A percentile compares a stretch with the other conserved stretches of the same genome.
Evolutionary conservation across 2,797 vertebrate species (phyloP).

Genomic region (Sardinella longiceps): DNA sequence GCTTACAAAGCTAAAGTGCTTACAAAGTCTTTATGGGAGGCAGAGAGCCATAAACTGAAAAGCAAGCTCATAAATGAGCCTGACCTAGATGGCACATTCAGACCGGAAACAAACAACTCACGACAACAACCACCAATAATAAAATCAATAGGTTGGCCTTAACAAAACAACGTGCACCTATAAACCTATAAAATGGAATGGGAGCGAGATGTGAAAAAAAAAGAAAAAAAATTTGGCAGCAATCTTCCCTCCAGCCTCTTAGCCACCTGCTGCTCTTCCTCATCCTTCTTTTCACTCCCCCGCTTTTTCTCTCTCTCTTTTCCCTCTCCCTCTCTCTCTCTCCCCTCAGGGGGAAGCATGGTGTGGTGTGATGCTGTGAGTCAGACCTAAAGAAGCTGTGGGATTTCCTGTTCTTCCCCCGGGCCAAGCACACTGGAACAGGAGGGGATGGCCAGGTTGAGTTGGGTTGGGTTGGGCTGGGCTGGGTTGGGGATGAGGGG

Average conservation of each 20-base stretch:
- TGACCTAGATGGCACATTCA: neutral
- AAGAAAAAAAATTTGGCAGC: neutral
- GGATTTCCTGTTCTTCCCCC: conserved; percentile 60
- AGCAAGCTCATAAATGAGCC: neutral
- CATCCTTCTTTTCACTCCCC: conserved; percentile 19
- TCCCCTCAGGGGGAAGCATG: conserved; percentile 50
- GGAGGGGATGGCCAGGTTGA: neutral
- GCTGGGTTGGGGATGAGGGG: conserved; percentile 17
- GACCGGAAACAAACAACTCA: neutral
- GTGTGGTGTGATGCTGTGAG: conserved; percentile 60
- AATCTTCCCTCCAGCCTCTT: conserved; percentile 11
- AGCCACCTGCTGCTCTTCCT: conserved; percentile 22
- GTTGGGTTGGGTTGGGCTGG: neutral
- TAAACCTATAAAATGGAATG: neutral
- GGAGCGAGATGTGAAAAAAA: neutral
- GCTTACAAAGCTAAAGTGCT: conserved; percentile 13
- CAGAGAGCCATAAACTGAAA: neutral
- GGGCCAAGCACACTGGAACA: neutral
- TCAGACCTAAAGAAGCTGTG: conserved; percentile 67
- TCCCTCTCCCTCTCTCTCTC: conserved; percentile 24
- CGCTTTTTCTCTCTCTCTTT: neutral
- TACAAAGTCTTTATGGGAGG: neutral
- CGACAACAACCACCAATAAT: neutral
- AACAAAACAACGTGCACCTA: neutral
- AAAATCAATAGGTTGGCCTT: neutral